Conservation (phyloP, 2,888 invertebrate genomes). For the Siphlonurus alternatus region DNA sequence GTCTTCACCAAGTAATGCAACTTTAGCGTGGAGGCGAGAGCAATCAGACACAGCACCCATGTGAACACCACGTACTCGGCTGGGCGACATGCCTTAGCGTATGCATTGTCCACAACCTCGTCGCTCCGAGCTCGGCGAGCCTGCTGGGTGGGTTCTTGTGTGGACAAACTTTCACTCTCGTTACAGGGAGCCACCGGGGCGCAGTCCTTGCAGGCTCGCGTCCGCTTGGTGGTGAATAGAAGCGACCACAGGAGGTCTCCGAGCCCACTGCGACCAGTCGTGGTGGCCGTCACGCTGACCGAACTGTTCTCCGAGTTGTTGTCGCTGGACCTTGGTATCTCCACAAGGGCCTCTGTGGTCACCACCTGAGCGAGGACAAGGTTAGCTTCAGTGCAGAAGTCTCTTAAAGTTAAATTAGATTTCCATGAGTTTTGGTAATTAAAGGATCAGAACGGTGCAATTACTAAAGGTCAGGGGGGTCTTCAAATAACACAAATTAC, state of each 20-base stretch:
- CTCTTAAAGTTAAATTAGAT: background rate
- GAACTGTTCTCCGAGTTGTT: background rate
- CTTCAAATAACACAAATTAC: no score
- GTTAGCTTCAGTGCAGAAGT: no score
- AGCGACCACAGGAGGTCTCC: background rate
- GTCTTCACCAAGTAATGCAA: constrained; percentile 77
- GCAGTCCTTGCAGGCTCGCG: no score
- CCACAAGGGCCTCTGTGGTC: background rate
- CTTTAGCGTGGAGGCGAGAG: constrained; percentile 80
- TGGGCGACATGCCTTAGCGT: constrained; percentile 35
- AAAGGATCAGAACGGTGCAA: no score
- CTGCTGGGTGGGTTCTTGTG: background rate
- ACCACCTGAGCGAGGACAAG: no score
- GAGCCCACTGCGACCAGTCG: background rate
- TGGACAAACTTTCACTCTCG: background rate
- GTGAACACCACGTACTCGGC: constrained; percentile 87
- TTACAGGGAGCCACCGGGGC: background rate
- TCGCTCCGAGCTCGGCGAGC: no score
- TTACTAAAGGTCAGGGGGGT: no score
- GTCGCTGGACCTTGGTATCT: background rate
- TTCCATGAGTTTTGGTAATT: no score
- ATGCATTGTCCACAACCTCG: background rate
- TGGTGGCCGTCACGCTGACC: background rate
- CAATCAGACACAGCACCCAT: constrained; percentile 82
- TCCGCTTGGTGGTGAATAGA: no score